Conservation (phyloP, 2,113 vertebrate species). For the Podiceps cristatus region DNA sequence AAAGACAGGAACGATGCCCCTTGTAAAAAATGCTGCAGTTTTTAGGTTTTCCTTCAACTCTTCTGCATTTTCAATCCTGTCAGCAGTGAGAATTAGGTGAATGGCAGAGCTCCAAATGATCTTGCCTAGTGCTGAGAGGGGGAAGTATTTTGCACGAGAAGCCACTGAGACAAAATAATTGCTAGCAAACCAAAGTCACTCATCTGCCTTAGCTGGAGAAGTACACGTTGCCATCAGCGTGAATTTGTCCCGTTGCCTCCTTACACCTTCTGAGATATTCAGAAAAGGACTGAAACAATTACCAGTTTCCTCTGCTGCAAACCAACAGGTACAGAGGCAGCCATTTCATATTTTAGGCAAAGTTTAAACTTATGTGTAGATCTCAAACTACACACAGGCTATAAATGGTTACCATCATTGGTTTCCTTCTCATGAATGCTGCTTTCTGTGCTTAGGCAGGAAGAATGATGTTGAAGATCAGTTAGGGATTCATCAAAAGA, state of each 20-base stretch:
- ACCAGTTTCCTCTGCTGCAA: background rate
- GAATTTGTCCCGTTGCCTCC: background rate
- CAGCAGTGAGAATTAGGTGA: background rate
- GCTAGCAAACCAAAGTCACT: background rate
- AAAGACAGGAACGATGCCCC: background rate
- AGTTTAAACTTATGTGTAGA: background rate
- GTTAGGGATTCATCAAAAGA: background rate
- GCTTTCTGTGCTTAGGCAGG: background rate
- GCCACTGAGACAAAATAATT: background rate
- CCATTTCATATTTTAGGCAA: background rate
- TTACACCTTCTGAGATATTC: background rate
- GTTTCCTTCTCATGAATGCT: background rate
- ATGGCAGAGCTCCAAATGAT: background rate
- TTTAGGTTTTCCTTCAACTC: background rate
- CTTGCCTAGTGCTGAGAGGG: background rate
- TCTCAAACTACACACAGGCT: background rate
- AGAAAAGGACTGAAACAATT: background rate
- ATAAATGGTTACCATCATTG: background rate
- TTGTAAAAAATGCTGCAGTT: background rate
- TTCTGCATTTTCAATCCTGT: background rate
- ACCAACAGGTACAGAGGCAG: background rate
- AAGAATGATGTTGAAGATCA: background rate
- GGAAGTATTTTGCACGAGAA: background rate
- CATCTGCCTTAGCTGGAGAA: background rate
- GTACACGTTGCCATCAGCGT: background rate